phyloP scores from a whole-genome alignment of 2,888 invertebrate species.

The Tetragonisca angustula region DNA sequence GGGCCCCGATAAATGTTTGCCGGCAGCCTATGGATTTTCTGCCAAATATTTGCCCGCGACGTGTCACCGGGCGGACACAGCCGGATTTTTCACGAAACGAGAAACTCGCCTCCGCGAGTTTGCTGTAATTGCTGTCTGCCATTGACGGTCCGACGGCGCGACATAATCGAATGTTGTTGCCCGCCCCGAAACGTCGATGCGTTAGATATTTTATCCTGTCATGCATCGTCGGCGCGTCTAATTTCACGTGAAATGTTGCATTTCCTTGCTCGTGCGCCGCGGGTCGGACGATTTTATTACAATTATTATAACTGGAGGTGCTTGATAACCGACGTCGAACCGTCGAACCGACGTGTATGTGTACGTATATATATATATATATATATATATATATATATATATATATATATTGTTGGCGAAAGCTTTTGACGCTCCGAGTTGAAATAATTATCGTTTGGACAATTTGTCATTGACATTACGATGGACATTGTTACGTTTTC shows the following conservation, averaged over 20 bases:
- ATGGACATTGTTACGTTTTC: background rate
- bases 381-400: too few species aligned
- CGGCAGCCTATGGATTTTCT: constrained; percentile 62
- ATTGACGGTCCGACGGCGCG: constrained; percentile 39
- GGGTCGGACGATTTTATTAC: constrained; percentile 16
- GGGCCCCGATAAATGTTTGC: constrained; percentile 67
- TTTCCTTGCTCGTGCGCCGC: background rate
- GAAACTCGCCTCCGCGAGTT: constrained; percentile 25
- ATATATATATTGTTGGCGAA: background rate
- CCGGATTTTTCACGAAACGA: constrained; percentile 53
- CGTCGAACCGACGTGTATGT: too few species aligned
- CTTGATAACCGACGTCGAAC: background rate
- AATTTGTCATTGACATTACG: background rate
- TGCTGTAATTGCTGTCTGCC: constrained; percentile 64
- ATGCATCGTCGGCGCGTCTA: constrained; percentile 35
- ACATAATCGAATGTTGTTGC: constrained; percentile 61
- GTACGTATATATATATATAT: too few species aligned
- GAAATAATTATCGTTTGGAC: background rate
- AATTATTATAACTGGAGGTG: background rate
- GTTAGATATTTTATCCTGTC: constrained; percentile 42
- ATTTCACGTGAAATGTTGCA: constrained; percentile 39
- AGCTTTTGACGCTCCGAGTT: background rate
- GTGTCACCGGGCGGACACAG: constrained; percentile 43
- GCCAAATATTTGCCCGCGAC: constrained; percentile 70
- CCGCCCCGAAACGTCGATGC: constrained; percentile 15